Conservation (phyloP, 2,888 invertebrate species). For the Sceliomorpha sp. region DNA sequence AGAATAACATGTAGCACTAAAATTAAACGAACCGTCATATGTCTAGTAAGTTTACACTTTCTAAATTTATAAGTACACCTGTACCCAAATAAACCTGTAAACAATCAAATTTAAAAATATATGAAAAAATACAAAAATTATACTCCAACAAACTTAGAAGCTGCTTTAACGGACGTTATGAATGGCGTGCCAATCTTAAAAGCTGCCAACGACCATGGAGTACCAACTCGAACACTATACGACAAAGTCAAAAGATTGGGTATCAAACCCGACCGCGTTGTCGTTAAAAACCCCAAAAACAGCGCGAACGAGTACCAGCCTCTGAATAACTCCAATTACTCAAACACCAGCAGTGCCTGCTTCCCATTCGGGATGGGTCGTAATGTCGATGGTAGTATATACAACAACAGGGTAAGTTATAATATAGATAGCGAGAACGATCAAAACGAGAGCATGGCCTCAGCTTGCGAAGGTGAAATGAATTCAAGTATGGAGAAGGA, state of each 20-base stretch:
- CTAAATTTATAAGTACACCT: no score
- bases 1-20: no score
- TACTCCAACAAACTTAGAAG: neutral
- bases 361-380: constrained; percentile 6
- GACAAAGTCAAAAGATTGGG: constrained; percentile 95
- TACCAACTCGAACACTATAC: constrained; percentile 93
- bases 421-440: neutral
- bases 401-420: constrained; percentile 6
- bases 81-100: no score
- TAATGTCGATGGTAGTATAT: constrained; percentile 14
- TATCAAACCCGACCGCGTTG: constrained; percentile 78
- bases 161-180: constrained; percentile 3
- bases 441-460: neutral
- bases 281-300: constrained; percentile 76
- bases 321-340: neutral
- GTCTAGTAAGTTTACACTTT: no score
- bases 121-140: constrained; percentile 12
- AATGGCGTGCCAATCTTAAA: constrained; percentile 81
- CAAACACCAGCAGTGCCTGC: constrained; percentile 5
- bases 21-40: no score
- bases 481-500: no score
- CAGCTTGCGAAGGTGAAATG: no score
- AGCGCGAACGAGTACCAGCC: neutral
- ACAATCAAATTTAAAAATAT: neutral
- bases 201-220: constrained; percentile 91